These are phyloP conservation scores for Phalacrocorax aristotelis DNA, from an alignment of 2,113 vertebrate genomes.

Conservation along the genomic window DNA sequence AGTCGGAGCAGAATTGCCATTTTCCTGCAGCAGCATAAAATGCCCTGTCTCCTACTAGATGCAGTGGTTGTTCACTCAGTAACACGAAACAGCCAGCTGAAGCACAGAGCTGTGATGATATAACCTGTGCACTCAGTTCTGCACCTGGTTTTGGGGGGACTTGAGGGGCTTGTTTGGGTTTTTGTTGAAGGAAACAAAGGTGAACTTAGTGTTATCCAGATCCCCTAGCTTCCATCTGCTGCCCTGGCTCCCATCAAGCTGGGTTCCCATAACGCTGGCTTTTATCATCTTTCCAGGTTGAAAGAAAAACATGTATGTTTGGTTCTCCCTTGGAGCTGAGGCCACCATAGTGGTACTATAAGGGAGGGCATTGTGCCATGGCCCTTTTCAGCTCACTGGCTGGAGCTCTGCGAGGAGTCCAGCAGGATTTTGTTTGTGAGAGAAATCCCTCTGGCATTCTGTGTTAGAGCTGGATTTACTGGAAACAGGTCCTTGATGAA, in stretches of 20 bases:
- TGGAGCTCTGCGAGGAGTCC: background rate
- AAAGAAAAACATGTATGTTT: background rate
- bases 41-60: rapidly evolving
- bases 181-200: background rate
- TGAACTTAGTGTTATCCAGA: background rate
- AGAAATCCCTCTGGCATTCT: slow-evolving; percentile 5
- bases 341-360: background rate
- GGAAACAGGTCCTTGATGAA: slow-evolving; percentile 8
- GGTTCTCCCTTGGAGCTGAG: background rate
- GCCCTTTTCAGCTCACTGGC: background rate
- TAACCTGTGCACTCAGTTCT: background rate
- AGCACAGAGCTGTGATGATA: background rate
- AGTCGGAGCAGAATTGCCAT: background rate
- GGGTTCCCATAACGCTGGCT: background rate
- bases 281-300: background rate
- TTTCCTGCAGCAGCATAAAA: background rate
- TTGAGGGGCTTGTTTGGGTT: background rate
- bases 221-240: background rate
- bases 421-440: background rate
- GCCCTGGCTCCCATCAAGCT: background rate
- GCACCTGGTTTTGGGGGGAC: background rate
- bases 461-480: slow-evolving; percentile 12
- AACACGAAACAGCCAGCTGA: background rate
- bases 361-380: background rate
- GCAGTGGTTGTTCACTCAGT: background rate